Base-by-base conservation (phyloP, 2,113 vertebrate genomes). In the Muscicapa adusta region DNA sequence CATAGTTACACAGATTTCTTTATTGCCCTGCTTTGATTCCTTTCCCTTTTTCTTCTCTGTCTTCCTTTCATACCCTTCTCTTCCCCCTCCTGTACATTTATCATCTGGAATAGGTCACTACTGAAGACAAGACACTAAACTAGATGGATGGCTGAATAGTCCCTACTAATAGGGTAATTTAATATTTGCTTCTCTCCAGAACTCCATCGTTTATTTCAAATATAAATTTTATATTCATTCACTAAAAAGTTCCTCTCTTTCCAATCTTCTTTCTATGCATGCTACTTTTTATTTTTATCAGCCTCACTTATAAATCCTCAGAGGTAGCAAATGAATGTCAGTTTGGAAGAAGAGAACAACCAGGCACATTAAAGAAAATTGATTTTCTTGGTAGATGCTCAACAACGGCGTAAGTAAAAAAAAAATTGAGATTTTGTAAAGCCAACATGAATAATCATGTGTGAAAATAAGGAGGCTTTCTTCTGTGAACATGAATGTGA, bases 111-210 rank as follows among this genome's bases (percentile, higher is more conserved):
- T 91, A 96, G 93, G 93, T 95, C 88, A 88, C 76, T 91, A 18
- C 79, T 81, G 85, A 93, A 93, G 91, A 91, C 89, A 96, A 83
- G 82, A 85, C 88, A 88, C 67, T 95, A 95, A 96, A 94, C 79
- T 74, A 95, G 88, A 96, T 84, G 85, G 93, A 96, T 94, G 72
- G 82, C 76, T 77, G 88, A 90, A 91, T 18, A 70, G 85, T 77
- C 88, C 3, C 10, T 71, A 60, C 95, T 94, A 96, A 96, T 91
- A 86, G 60, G 47, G 78, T 88, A 93, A 90, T 93, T 88, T 83
- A 89, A 88, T 83, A 72, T 93, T 97, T 96, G 72, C 85, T 85
- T 95, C 82, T 95, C 80, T 91, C 75, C 48, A 94, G 94, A 91
- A 91, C 28, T 91, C 91, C 60, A 72, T 68, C 1, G 0, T 91